phyloP scores from a whole-genome alignment of 1,140 invertebrate genomes.

The Littorina saxatilis region DNA sequence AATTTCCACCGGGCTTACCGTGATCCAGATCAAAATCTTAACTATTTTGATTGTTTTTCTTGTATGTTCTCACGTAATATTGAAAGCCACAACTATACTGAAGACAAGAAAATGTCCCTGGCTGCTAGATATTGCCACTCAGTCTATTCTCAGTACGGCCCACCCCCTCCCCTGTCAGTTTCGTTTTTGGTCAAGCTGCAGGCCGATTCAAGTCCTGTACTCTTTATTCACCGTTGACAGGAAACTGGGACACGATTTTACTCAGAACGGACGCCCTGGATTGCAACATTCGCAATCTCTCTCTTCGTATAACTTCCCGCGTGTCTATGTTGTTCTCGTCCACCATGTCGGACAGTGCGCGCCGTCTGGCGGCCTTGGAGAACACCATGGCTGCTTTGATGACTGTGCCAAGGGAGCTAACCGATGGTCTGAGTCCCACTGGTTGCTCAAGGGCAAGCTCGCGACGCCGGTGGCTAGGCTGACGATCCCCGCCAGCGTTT shows the following conservation, averaged over 20 bases:
- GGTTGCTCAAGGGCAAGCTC: constrained; percentile 43
- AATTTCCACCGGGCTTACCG: no score
- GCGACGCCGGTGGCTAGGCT: constrained; percentile 42
- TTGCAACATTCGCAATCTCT: constrained; percentile 44
- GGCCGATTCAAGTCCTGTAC: no score
- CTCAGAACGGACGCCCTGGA: constrained; percentile 27
- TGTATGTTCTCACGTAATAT: no score
- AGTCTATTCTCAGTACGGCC: no score
- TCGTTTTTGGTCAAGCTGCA: no score
- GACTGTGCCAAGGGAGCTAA: constrained; percentile 45
- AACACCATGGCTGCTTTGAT: constrained; percentile 50
- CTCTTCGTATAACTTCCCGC: constrained; percentile 42
- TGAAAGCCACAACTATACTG: no score
- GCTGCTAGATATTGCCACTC: no score
- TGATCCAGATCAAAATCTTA: no score
- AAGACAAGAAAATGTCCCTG: no score
- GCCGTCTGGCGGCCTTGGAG: constrained; percentile 48
- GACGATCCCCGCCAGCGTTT: constrained; percentile 32
- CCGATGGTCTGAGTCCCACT: constrained; percentile 25
- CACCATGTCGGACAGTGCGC: constrained; percentile 42
- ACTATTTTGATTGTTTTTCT: no score
- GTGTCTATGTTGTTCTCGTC: constrained; percentile 49
- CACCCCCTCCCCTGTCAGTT: no score
- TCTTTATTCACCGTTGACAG: neutral
- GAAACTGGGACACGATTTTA: constrained; percentile 23